Evolutionary conservation across 1,140 invertebrate genomes (phyloP).

Genomic region (Drosophila chauvacae): DNA sequence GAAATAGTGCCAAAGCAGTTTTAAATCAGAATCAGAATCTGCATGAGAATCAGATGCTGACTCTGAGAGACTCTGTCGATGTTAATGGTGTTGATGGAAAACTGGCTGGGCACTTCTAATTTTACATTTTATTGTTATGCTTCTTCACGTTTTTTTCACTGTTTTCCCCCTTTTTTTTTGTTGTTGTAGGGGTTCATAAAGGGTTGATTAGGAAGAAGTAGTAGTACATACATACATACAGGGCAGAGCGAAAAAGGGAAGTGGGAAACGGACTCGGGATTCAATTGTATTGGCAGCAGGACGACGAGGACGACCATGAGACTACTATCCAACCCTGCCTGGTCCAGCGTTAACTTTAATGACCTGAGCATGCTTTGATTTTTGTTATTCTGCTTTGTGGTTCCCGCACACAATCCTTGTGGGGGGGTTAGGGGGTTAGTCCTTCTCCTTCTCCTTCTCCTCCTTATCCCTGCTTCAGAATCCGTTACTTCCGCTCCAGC

Average conservation of each 20-base stretch:
- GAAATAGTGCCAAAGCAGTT: background rate
- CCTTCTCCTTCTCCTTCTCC: background rate
- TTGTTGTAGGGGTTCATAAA: conserved; percentile 72
- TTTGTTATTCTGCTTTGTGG: conserved; percentile 71
- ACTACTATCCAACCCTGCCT: conserved; percentile 31
- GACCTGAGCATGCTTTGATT: conserved; percentile 77
- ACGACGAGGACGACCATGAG: too few relatives aligned
- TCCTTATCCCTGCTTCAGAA: background rate
- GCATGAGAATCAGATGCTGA: conserved; percentile 6
- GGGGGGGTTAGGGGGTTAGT: background rate
- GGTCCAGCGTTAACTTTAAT: conserved; percentile 61
- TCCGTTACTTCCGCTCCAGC: background rate
- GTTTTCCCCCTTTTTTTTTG: conserved; percentile 43
- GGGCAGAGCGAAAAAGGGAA: background rate
- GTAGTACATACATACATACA: conserved; percentile 19
- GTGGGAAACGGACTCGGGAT: conserved; percentile 7
- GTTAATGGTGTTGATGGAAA: conserved; percentile 13
- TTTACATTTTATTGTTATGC: conserved; percentile 78
- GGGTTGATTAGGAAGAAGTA: conserved; percentile 72
- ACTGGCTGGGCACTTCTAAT: conserved; percentile 60
- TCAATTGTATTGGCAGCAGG: conserved; percentile 51
- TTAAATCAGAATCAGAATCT: background rate
- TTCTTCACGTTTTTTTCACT: conserved; percentile 19
- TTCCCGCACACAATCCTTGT: background rate
- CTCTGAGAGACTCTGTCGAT: conserved; percentile 28